Base-by-base conservation (phyloP, 2,113 vertebrate species). In the Mugil cephalus region DNA sequence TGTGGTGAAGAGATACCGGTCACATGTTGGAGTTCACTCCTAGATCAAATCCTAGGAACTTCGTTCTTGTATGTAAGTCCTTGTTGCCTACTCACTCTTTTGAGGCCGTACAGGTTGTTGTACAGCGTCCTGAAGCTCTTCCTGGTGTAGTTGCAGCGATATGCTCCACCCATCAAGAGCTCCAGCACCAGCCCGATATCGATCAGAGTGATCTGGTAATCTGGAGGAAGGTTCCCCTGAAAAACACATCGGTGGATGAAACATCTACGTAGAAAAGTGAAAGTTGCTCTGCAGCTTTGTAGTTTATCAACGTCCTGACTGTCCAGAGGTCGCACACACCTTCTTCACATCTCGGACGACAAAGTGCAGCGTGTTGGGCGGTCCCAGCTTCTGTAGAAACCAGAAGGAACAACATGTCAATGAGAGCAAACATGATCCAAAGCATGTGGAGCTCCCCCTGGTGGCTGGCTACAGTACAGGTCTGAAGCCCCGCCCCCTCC, bases 151-250 rank as follows among this genome's bases (percentile, higher is more conserved):
- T 96, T 94, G 91, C 97, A 98, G 76, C 97, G 97, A 77, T 99
- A 99, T 1, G 98, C 98, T 45, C 98, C 98, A 0, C 98, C 98
- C 97, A 99, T 99, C 76, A 99, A 95, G 63, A 97, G 95, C 81
- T 99, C 98, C 64, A 99, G 94, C 14, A 99, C 97, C 66, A 99
- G 91, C 2, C 98, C 98, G 15, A 99, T 99, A 78, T 99, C 98
- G 13, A 99, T 99, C 63, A 99, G 88, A 12, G 97, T 99, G 93
- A 99, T 98, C 88, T 99, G 97, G 79, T 99, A 99, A 85, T 99
- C 97, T 1, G 97, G 97, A 21, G 97, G 98, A 30, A 99, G 95
- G 79, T 99, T 99, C 50, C 98, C 97, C 98, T 99, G 90, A 10
- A 87, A 87, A 46, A 77, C 30, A 71, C 13, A 8, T 0, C 54